A percentile compares a stretch with the other conserved stretches of the same genome.
Evolutionary conservation across 2,797 vertebrate genomes (phyloP).

Genomic region (Pseudochirops corinnae): DNA sequence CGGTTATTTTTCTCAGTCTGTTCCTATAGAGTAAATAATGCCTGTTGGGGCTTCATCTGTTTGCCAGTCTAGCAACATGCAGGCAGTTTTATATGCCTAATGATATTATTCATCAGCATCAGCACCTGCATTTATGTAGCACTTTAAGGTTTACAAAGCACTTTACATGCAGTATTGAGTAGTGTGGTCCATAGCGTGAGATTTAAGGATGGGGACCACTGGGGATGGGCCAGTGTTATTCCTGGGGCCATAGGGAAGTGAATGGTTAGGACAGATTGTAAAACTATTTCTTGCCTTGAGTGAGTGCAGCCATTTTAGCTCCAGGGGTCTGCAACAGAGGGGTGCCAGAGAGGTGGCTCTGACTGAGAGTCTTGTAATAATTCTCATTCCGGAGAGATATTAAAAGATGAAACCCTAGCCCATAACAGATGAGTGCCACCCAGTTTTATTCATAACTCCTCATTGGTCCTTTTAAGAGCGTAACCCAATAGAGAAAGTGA

Average conservation of each 20-base stretch:
- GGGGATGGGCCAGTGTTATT: background rate
- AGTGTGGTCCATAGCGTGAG: background rate
- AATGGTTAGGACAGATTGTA: background rate
- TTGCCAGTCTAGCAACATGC: background rate
- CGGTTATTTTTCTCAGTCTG: background rate
- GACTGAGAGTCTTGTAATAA: background rate
- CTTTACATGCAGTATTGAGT: background rate
- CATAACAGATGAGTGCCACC: background rate
- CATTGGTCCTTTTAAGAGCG: background rate
- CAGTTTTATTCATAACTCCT: background rate
- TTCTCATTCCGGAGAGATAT: constrained; percentile 1
- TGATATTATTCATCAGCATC: background rate
- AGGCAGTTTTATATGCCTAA: background rate
- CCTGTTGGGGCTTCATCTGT: constrained; percentile 13
- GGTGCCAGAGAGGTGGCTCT: background rate
- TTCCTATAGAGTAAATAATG: constrained; percentile 13
- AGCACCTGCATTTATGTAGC: background rate
- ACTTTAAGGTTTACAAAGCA: background rate
- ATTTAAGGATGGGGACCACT: background rate
- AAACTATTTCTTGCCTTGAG: background rate
- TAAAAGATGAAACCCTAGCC: background rate
- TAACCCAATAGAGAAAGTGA: background rate
- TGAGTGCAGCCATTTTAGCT: background rate
- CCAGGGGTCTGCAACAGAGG: background rate
- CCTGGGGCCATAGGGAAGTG: background rate